Conservation (phyloP, 2,113 vertebrate species). For the Gallinago jamesoni region DNA sequence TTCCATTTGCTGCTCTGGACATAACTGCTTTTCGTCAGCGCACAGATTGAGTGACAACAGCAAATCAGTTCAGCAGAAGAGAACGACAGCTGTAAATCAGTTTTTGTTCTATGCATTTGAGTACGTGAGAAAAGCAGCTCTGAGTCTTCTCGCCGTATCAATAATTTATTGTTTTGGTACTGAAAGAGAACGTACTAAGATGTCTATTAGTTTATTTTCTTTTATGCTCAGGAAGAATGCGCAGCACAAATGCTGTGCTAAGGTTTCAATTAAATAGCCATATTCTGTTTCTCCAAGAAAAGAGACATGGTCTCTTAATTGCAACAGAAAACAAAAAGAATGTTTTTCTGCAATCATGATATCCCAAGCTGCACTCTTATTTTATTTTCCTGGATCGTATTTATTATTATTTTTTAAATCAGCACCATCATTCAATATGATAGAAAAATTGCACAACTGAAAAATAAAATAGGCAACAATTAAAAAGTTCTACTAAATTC, state of each 20-base stretch:
- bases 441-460: background rate
- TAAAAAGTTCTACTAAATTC: constrained; percentile 42
- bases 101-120: constrained; percentile 6
- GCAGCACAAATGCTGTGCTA: background rate
- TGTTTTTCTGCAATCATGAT: background rate
- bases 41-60: constrained; percentile 56
- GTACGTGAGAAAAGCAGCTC: constrained; percentile 28
- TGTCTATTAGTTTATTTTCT: constrained; percentile 5
- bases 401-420: background rate
- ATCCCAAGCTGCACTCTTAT: background rate
- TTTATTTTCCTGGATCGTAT: background rate
- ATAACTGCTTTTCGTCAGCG: constrained; percentile 67
- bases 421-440: background rate
- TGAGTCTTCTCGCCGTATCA: background rate
- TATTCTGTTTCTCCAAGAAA: constrained; percentile 4
- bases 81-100: constrained; percentile 63
- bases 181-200: background rate
- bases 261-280: constrained; percentile 10
- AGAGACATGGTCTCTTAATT: background rate
- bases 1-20: constrained; percentile 46
- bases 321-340: constrained; percentile 39
- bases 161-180: background rate
- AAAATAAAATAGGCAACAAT: background rate
- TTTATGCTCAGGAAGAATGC: background rate
- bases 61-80: constrained; percentile 48